Conservation (phyloP, 2,797 vertebrate genomes). For the Delichon dasypus region DNA sequence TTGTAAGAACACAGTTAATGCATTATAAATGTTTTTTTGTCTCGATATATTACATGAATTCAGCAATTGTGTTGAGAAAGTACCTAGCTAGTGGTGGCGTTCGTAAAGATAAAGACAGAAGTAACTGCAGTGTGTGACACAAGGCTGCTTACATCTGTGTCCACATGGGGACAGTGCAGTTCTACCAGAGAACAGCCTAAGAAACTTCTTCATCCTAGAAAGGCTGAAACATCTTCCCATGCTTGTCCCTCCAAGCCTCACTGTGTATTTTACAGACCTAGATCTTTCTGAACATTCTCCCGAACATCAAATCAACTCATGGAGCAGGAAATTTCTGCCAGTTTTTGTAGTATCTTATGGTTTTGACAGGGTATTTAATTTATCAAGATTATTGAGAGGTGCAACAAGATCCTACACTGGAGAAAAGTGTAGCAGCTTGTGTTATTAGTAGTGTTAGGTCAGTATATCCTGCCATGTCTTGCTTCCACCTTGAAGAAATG, state of each 20-base stretch:
- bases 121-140: background rate
- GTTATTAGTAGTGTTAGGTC: background rate
- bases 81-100: background rate
- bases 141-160: background rate
- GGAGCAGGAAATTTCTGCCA: background rate
- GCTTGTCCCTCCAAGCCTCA: background rate
- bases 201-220: background rate
- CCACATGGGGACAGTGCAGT: slow-evolving; percentile 26
- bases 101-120: background rate
- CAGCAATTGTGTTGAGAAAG: background rate
- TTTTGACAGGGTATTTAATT: background rate
- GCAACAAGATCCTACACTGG: background rate
- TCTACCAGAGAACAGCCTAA: background rate
- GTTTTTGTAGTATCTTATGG: background rate
- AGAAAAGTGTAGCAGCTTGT: background rate
- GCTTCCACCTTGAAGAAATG: background rate
- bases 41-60: background rate
- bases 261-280: background rate
- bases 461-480: background rate
- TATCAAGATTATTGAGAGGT: background rate
- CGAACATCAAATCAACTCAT: background rate
- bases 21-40: background rate
- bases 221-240: background rate
- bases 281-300: background rate
- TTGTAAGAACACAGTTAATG: background rate